Percentiles rank a stretch among this genome's conserved stretches.
Conservation (phyloP, 2,797 vertebrate genomes). For the Danio kyathit region DNA sequence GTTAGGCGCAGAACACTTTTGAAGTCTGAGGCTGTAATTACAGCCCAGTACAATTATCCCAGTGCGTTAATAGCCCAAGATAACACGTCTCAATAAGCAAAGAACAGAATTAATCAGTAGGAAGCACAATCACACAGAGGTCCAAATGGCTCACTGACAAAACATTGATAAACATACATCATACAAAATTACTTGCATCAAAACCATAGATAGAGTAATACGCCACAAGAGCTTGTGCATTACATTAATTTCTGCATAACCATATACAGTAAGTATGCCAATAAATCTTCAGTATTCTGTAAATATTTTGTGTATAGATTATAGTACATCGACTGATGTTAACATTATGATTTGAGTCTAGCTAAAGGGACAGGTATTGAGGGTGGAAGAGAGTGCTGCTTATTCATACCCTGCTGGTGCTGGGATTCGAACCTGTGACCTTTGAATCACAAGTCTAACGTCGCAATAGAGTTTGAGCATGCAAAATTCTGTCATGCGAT, state of each 20-base stretch:
- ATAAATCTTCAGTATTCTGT: no score
- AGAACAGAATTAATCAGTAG: conserved; percentile 93
- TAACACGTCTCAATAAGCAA: conserved; percentile 92
- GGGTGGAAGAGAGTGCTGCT: no score
- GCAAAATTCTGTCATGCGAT: no score
- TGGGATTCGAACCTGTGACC: no score
- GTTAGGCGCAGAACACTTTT: conserved; percentile 84
- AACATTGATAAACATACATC: conserved; percentile 39
- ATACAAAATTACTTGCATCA: not conserved
- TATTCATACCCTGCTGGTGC: no score
- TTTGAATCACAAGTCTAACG: no score
- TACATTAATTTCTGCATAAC: not conserved
- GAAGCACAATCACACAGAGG: conserved; percentile 86
- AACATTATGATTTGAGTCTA: no score
- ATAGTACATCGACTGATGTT: no score
- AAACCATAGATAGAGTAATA: not conserved
- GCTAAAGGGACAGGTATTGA: no score
- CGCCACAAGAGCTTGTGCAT: not conserved
- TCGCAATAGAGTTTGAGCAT: no score
- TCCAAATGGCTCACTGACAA: conserved; percentile 89
- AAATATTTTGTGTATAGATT: no score
- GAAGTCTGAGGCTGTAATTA: conserved; percentile 92
- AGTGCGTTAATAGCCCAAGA: conserved; percentile 95
- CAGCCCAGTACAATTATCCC: conserved; percentile 95
- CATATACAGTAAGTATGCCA: no score